phyloP scores from a whole-genome alignment of 2,113 vertebrate species.

The Todiramphus chloris region DNA sequence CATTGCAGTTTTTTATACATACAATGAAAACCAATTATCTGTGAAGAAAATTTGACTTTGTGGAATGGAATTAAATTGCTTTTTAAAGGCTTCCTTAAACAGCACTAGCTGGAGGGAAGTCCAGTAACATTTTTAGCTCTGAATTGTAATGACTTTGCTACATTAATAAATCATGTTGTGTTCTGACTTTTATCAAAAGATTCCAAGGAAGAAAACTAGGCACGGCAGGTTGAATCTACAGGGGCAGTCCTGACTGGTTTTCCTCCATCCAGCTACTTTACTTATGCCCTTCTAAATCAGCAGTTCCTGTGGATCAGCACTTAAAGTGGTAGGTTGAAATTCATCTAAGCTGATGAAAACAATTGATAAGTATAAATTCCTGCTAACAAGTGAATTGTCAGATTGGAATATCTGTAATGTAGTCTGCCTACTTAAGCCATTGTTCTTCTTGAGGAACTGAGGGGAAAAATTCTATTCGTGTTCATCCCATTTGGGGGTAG shows the following conservation, averaged over 20 bases:
- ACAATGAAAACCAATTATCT: constrained; percentile 76
- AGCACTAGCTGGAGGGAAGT: constrained; percentile 69
- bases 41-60: constrained; percentile 76
- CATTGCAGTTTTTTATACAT: constrained; percentile 58
- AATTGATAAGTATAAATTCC: background rate
- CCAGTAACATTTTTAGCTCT: constrained; percentile 68
- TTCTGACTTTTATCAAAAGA: constrained; percentile 70
- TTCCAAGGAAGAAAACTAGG: constrained; percentile 53
- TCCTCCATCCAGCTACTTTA: background rate
- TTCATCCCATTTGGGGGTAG: background rate
- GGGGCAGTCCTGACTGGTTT: background rate
- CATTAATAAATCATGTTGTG: constrained; percentile 71
- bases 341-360: background rate
- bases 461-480: background rate
- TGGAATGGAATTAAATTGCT: constrained; percentile 76
- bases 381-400: background rate
- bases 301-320: background rate
- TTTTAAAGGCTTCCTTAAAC: constrained; percentile 75
- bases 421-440: background rate
- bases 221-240: constrained; percentile 10
- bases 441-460: background rate
- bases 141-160: constrained; percentile 67
- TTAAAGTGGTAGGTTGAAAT: constrained; percentile 57
- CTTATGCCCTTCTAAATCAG: constrained; percentile 3
- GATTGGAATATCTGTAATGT: background rate